Conservation (phyloP, 1,140 invertebrate species). For the Sitophilus oryzae region DNA sequence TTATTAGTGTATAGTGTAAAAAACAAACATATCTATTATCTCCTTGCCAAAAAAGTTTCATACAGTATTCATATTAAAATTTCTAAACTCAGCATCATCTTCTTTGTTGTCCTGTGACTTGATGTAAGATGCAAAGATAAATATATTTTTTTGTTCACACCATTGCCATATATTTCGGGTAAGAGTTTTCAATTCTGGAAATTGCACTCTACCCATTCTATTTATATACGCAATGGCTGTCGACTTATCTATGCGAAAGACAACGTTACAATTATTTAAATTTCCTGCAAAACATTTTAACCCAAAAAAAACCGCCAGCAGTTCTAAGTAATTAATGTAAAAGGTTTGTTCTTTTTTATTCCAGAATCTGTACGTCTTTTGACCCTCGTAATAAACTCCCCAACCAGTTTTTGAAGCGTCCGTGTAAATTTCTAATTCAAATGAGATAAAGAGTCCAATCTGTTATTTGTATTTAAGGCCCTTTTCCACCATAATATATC, state of each 20-base stretch:
- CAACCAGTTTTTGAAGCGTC: constrained; percentile 11
- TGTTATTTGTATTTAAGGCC: not conserved
- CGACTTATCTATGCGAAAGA: constrained; percentile 10
- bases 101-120: constrained; percentile 25
- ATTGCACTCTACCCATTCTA: constrained; percentile 12
- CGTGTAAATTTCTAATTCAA: constrained; percentile 3
- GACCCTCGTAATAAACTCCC: constrained; percentile 5
- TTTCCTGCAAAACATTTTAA: constrained; percentile 12
- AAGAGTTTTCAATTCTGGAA: not conserved
- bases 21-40: too few relatives aligned
- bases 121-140: constrained; percentile 17
- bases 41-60: too few relatives aligned
- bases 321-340: constrained; percentile 12
- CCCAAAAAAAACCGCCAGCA: constrained; percentile 7
- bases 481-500: constrained; percentile 10
- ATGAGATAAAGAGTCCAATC: not conserved
- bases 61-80: not conserved
- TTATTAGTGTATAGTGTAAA: too few relatives aligned
- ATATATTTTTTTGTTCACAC: constrained; percentile 10
- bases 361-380: constrained; percentile 4
- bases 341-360: not conserved
- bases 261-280: too few relatives aligned
- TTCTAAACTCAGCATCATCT: constrained; percentile 32
- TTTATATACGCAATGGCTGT: constrained; percentile 10
- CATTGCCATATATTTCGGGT: constrained; percentile 6